These are phyloP conservation scores for Drosophila navojoa DNA, from an alignment of 1,140 invertebrate species.

Conservation along the genomic window DNA sequence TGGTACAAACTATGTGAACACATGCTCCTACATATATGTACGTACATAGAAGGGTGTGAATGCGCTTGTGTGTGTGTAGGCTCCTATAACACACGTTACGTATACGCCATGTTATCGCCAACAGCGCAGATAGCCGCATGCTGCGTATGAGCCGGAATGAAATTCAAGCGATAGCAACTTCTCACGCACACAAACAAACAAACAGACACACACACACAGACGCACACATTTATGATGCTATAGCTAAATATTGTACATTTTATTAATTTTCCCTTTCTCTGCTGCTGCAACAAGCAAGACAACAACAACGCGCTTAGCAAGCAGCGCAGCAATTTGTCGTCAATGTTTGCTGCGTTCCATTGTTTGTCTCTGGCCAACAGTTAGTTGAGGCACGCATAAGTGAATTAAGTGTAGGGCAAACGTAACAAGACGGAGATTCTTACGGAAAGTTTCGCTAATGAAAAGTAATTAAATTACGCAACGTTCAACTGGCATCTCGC, in stretches of 20 bases:
- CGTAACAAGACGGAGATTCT: not conserved
- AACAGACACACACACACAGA: conserved; percentile 20
- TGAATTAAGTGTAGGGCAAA: not conserved
- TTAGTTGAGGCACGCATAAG: conserved; percentile 2
- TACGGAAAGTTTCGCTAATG: conserved; percentile 47
- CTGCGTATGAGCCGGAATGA: conserved; percentile 30
- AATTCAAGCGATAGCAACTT: conserved; percentile 20
- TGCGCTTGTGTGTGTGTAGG: conserved; percentile 8
- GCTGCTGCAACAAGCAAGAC: conserved; percentile 11
- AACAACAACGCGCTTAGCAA: conserved; percentile 32
- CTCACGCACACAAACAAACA: conserved; percentile 9
- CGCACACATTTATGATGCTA: conserved; percentile 25
- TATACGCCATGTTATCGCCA: conserved; percentile 61
- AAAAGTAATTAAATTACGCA: conserved; percentile 66
- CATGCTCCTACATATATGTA: not conserved
- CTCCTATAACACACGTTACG: conserved; percentile 47
- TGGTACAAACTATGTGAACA: conserved; percentile 11
- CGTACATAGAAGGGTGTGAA: conserved; percentile 21
- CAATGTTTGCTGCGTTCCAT: conserved; percentile 29
- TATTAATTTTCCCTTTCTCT: conserved; percentile 61
- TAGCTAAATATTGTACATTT: conserved; percentile 70
- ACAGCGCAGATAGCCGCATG: conserved; percentile 43
- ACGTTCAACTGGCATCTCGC: conserved; percentile 5
- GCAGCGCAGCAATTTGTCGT: conserved; percentile 70
- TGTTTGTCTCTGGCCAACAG: conserved; percentile 6